phyloP scores from a whole-genome alignment of 2,797 vertebrate species.

The Xenops minutus region DNA sequence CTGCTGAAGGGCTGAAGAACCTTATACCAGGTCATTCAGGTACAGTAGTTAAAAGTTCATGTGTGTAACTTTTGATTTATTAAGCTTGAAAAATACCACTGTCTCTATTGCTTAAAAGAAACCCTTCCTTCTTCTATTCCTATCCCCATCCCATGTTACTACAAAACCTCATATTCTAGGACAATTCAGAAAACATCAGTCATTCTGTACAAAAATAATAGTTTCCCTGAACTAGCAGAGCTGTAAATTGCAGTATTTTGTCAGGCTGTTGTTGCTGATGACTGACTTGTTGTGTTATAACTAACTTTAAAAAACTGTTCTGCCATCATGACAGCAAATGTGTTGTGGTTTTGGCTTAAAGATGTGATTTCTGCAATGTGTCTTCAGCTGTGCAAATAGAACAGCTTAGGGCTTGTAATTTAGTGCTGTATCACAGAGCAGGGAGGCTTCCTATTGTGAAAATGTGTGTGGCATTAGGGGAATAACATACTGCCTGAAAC shows the following conservation, averaged over 20 bases:
- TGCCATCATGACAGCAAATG: neutral
- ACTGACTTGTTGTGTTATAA: neutral
- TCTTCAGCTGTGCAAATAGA: constrained; percentile 41
- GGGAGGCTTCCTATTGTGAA: neutral
- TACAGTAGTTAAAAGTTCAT: neutral
- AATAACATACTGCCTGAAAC: neutral
- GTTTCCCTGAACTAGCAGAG: neutral
- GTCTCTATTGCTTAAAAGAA: neutral
- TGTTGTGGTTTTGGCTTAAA: neutral
- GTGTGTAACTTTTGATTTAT: neutral
- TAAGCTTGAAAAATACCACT: neutral
- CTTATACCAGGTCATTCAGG: neutral
- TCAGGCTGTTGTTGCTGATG: constrained; percentile 3
- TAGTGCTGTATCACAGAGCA: neutral
- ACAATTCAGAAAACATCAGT: neutral
- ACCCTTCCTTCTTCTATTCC: neutral
- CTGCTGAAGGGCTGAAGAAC: neutral
- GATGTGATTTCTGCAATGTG: neutral
- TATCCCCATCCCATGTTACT: neutral
- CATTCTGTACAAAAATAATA: constrained; percentile 21
- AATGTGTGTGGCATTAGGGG: neutral
- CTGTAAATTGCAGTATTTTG: constrained; percentile 49
- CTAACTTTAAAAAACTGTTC: neutral
- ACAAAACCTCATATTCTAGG: neutral
- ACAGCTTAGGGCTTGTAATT: neutral